These are phyloP conservation scores for Junonia oenone DNA, from an alignment of 2,888 invertebrate genomes.

Conservation along the genomic window DNA sequence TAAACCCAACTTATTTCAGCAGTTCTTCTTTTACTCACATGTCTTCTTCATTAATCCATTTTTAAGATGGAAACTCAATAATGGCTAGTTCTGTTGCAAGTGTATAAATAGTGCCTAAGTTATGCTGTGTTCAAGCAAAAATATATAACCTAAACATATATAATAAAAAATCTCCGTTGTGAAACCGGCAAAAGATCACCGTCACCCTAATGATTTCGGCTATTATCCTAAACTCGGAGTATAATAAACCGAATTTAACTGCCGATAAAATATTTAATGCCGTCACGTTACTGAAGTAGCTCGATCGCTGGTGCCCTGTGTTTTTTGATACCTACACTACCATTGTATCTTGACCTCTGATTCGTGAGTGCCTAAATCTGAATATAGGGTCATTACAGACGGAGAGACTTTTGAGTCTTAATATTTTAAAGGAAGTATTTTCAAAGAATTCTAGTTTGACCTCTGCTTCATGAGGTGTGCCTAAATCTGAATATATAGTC, in stretches of 20 bases:
- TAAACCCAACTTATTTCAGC: no score
- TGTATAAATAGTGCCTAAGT: no score
- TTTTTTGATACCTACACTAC: slow-evolving; percentile 50
- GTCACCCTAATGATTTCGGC: slow-evolving; percentile 63
- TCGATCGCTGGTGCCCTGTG: slow-evolving; percentile 54
- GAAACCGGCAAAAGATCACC: slow-evolving; percentile 41
- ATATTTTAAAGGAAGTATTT: no score
- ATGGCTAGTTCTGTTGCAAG: no score
- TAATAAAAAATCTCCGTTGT: slow-evolving; percentile 2
- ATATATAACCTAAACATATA: neutral
- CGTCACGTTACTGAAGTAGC: slow-evolving; percentile 50
- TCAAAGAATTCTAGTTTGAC: no score
- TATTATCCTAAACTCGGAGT: slow-evolving; percentile 70
- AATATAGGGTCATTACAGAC: slow-evolving; percentile 2
- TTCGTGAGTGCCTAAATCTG: slow-evolving; percentile 6
- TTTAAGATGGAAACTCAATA: no score
- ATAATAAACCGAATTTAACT: slow-evolving; percentile 70
- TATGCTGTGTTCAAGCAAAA: no score
- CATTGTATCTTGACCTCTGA: slow-evolving; percentile 41
- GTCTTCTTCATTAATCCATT: no score
- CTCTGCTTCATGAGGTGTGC: no score
- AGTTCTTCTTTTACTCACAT: no score
- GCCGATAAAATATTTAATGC: slow-evolving; percentile 75
- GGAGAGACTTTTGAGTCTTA: neutral
- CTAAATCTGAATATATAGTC: slow-evolving; percentile 2